phyloP scores from a whole-genome alignment of 2,797 vertebrate species.

The Crenichthys baileyi region DNA sequence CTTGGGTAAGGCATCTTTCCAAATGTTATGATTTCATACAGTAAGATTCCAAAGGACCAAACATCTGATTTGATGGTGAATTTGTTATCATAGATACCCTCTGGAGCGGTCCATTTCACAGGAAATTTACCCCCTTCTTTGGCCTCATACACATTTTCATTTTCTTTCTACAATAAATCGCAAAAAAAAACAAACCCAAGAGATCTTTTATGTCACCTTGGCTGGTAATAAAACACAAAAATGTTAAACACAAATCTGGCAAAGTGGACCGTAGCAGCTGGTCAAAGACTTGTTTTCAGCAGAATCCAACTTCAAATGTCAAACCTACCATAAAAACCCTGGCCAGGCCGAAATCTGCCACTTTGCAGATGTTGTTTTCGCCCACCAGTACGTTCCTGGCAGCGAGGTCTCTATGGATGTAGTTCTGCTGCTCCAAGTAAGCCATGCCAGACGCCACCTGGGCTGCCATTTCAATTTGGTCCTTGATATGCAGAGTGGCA shows the following conservation, averaged over 20 bases:
- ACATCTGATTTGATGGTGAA: constrained; percentile 95
- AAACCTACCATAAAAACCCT: constrained; percentile 90
- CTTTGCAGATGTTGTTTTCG: constrained; percentile 93
- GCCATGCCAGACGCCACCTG: constrained; percentile 97
- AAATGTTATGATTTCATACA: constrained; percentile 95
- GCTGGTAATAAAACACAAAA: background rate
- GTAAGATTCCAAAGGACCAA: constrained; percentile 95
- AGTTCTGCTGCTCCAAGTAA: constrained; percentile 93
- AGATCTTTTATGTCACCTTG: background rate
- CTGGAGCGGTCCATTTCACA: constrained; percentile 96
- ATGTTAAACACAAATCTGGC: too few species aligned
- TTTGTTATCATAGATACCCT: constrained; percentile 85
- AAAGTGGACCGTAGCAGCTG: background rate
- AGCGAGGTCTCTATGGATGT: constrained; percentile 95
- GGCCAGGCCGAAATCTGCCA: constrained; percentile 96
- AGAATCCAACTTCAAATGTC: background rate
- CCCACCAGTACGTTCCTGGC: constrained; percentile 96
- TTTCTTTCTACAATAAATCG: constrained; percentile 65
- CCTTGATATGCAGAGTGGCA: constrained; percentile 70
- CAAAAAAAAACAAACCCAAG: background rate
- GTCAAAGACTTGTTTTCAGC: background rate
- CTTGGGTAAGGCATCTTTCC: constrained; percentile 92
- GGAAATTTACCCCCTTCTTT: constrained; percentile 89
- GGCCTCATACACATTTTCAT: constrained; percentile 87
- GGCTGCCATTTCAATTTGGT: constrained; percentile 92